Percentiles rank a stretch among this genome's conserved stretches.
phyloP scores from a whole-genome alignment of 2,888 invertebrate genomes.

The Ellobium chinense region DNA sequence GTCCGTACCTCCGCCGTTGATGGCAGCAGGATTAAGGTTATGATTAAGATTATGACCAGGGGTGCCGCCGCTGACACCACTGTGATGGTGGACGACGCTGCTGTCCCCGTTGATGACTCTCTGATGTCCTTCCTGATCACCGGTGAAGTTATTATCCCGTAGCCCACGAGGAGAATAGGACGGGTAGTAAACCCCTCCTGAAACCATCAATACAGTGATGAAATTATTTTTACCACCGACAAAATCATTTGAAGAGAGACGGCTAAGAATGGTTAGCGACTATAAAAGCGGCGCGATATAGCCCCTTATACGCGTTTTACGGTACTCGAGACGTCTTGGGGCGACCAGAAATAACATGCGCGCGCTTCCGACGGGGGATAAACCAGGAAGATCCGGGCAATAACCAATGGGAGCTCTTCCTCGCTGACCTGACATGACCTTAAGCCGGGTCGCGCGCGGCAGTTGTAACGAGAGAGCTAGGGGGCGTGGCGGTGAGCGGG shows the following conservation, averaged over 20 bases:
- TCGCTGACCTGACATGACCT: conserved; percentile 27
- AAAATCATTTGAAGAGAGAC: conserved; percentile 50
- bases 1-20: background rate
- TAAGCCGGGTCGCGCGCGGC: conserved; percentile 3
- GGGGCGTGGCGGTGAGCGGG: conserved; percentile 11
- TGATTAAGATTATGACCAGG: conserved; percentile 19
- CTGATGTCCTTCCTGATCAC: conserved; percentile 19
- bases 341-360: conserved; percentile 25
- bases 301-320: conserved; percentile 33
- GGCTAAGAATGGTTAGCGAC: conserved; percentile 36
- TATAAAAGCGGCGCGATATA: conserved; percentile 42
- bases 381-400: conserved; percentile 4
- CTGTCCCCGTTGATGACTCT: conserved; percentile 3
- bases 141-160: conserved; percentile 23
- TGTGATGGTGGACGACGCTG: background rate
- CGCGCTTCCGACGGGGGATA: conserved; percentile 31
- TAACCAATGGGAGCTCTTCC: conserved; percentile 25
- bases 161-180: conserved; percentile 31
- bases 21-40: conserved; percentile 28
- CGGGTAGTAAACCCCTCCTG: conserved; percentile 43
- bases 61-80: conserved; percentile 10
- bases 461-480: background rate
- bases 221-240: conserved; percentile 52
- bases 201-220: conserved; percentile 51
- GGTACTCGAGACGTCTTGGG: conserved; percentile 1